A percentile compares a stretch with the other conserved stretches of the same genome.
phyloP scores from a whole-genome alignment of 2,888 invertebrate genomes.

The Pheosia gnoma region DNA sequence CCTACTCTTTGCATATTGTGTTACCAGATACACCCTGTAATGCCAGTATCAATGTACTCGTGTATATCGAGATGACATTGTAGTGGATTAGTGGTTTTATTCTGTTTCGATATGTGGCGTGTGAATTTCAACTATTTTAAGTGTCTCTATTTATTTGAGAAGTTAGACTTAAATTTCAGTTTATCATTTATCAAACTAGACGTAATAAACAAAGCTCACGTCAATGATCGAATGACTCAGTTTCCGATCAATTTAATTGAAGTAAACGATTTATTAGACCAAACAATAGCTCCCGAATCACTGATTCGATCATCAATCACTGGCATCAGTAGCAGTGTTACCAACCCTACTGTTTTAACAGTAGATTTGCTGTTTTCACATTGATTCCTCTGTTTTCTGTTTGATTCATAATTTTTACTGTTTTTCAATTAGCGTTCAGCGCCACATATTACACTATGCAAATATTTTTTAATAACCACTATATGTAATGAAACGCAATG shows the following conservation, averaged over 20 bases:
- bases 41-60: not conserved
- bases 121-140: not conserved
- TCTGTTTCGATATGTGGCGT: not conserved
- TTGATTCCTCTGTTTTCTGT: too few relatives aligned
- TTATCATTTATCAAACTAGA: not conserved
- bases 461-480: too few relatives aligned
- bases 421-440: too few relatives aligned
- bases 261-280: not conserved
- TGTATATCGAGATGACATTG: constrained; percentile 4
- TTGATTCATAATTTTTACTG: too few relatives aligned
- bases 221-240: not conserved
- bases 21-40: constrained; percentile 19
- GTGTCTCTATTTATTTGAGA: too few relatives aligned
- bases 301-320: constrained; percentile 2
- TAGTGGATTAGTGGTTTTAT: not conserved
- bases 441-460: too few relatives aligned
- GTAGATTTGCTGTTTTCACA: too few relatives aligned
- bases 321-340: constrained; percentile 7
- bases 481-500: too few relatives aligned
- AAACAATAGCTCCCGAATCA: constrained; percentile 6
- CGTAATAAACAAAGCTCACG: not conserved
- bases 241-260: not conserved
- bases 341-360: too few relatives aligned
- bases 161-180: too few relatives aligned
- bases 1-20: constrained; percentile 34